Evolutionary conservation across 1,140 invertebrate species (phyloP).

Genomic region (Procambarus virginalis): DNA sequence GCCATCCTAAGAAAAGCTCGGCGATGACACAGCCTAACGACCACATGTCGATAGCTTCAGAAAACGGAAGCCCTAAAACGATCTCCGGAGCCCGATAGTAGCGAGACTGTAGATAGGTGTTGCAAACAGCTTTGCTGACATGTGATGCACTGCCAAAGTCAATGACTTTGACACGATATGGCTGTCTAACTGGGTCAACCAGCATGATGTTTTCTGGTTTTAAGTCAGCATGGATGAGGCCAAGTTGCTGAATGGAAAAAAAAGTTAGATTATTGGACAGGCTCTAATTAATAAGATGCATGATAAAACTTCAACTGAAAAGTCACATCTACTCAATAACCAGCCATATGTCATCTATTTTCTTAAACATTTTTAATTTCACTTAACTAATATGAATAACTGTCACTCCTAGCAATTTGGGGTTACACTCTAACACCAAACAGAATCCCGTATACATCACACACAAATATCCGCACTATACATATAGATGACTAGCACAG

Average conservation of each 20-base stretch:
- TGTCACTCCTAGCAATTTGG: no score
- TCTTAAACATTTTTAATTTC: no score
- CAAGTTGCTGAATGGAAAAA: conserved; percentile 86
- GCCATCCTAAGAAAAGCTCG: conserved; percentile 99
- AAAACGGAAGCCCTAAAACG: conserved; percentile 96
- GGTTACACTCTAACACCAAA: no score
- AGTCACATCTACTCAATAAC: no score
- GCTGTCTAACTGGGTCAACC: conserved; percentile 96
- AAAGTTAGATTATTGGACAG: background rate
- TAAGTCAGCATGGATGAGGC: conserved; percentile 98
- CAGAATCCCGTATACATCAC: no score
- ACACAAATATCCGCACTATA: no score
- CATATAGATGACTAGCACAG: no score
- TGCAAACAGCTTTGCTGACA: conserved; percentile 99
- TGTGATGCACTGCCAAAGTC: conserved; percentile 99
- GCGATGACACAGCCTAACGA: conserved; percentile 99
- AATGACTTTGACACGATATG: conserved; percentile 98
- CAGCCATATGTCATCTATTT: no score
- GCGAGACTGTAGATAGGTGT: conserved; percentile 98
- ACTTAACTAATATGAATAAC: no score
- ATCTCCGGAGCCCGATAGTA: conserved; percentile 99
- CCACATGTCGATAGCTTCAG: conserved; percentile 99
- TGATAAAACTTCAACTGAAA: no score
- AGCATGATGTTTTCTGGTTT: conserved; percentile 99
- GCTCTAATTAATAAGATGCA: no score